Conservation (phyloP, 2,888 invertebrate species). For the Polia nebulosa region DNA sequence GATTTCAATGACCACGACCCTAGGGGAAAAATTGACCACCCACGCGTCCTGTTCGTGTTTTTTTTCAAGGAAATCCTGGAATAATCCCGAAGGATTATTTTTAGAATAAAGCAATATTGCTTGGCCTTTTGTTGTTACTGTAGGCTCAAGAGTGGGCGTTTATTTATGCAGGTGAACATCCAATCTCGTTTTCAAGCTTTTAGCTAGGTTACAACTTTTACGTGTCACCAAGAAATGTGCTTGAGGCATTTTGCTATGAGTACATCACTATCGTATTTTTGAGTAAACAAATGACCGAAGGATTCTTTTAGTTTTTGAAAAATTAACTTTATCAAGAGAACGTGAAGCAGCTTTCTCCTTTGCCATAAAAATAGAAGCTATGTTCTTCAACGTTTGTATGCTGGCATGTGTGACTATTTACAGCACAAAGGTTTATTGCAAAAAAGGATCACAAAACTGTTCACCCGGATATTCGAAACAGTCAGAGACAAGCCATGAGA, state of each 20-base stretch:
- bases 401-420: background rate
- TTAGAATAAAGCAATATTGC: background rate
- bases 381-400: background rate
- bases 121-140: background rate
- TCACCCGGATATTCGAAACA: background rate
- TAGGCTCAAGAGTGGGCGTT: slow-evolving; percentile 1
- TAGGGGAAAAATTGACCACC: background rate
- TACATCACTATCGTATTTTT: background rate
- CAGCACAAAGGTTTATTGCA: background rate
- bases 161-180: slow-evolving; percentile 7
- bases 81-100: slow-evolving; percentile 2
- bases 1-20: background rate
- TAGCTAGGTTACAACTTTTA: background rate
- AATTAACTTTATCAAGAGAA: background rate
- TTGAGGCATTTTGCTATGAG: background rate
- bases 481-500: background rate
- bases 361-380: background rate
- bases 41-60: background rate
- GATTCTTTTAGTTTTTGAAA: background rate
- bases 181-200: slow-evolving; percentile 13
- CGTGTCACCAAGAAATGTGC: background rate
- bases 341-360: background rate
- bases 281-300: background rate
- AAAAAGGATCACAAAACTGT: background rate
- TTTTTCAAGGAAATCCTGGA: background rate